Evolutionary conservation across 2,113 vertebrate genomes (phyloP).

Genomic region (Todiramphus saurophagus): DNA sequence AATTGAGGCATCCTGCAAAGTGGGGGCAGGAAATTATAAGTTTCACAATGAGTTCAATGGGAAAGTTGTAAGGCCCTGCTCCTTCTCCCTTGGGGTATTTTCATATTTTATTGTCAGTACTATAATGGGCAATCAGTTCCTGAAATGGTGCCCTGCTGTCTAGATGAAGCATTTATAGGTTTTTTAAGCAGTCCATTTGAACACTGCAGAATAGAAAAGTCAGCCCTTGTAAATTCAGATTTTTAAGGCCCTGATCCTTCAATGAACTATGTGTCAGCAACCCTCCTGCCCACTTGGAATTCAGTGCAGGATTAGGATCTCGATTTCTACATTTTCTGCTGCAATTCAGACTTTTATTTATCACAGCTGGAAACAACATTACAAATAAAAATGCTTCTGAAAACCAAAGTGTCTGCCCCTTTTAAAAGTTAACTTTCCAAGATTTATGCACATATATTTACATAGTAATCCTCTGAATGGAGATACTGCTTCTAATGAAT

Average conservation of each 20-base stretch:
- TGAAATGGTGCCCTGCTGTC: conserved; percentile 67
- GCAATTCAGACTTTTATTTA: conserved; percentile 51
- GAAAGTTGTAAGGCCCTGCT: conserved; percentile 42
- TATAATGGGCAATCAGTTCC: conserved; percentile 66
- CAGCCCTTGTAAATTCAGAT: not conserved
- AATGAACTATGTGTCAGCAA: not conserved
- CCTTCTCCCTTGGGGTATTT: conserved; percentile 51
- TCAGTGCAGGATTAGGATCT: not conserved
- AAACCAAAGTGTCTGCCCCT: conserved; percentile 3
- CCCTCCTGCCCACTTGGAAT: conserved; percentile 17
- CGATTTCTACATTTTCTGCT: not conserved
- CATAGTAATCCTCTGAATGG: conserved; percentile 35
- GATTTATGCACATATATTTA: conserved; percentile 57
- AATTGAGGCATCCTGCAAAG: conserved; percentile 6
- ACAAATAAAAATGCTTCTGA: conserved; percentile 35
- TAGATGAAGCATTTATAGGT: conserved; percentile 61
- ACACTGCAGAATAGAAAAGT: conserved; percentile 35
- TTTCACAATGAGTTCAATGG: conserved; percentile 47
- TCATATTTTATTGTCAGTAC: conserved; percentile 56
- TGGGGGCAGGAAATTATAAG: conserved; percentile 41
- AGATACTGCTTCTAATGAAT: conserved; percentile 2
- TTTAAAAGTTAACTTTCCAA: conserved; percentile 47
- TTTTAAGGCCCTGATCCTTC: conserved; percentile 18
- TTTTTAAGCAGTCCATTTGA: conserved; percentile 59
- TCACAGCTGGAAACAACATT: conserved; percentile 39